phyloP scores from a whole-genome alignment of 2,113 vertebrate species.

The Mohoua ochrocephala region DNA sequence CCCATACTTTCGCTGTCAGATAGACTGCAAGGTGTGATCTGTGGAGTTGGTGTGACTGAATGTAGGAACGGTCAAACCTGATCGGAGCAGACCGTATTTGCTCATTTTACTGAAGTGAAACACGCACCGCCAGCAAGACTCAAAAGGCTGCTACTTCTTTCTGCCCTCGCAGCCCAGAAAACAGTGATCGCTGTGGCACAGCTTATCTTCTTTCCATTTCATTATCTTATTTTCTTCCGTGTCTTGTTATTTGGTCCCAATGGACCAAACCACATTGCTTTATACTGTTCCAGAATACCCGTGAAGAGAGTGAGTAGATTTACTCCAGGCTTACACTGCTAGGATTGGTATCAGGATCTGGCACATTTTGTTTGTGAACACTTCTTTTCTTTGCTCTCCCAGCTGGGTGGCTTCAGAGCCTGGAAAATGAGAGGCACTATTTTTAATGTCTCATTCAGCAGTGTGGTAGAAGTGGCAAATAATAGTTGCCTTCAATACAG shows the following conservation, averaged over 20 bases:
- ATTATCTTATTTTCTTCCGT: neutral
- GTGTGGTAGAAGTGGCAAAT: neutral
- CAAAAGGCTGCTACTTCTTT: neutral
- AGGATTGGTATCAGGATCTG: neutral
- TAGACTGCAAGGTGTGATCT: neutral
- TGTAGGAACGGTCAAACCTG: neutral
- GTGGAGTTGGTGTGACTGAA: neutral
- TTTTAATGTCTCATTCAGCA: constrained; percentile 21
- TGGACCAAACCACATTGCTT: neutral
- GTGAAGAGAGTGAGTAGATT: neutral
- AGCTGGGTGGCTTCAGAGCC: neutral
- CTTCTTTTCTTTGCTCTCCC: neutral
- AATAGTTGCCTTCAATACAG: constrained; percentile 15
- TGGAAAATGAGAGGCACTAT: neutral
- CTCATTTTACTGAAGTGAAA: neutral
- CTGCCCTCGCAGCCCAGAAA: neutral
- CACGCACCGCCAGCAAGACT: accelerated
- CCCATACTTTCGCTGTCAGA: neutral
- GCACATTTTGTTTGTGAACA: neutral
- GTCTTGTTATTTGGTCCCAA: neutral
- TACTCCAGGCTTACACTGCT: neutral
- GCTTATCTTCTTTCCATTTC: neutral
- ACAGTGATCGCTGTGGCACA: neutral
- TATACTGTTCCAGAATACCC: neutral
- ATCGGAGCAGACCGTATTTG: accelerated